Percentiles rank a stretch among this genome's conserved stretches.
Conservation (phyloP, 2,888 invertebrate species). For the Eumerus sabulonum region DNA sequence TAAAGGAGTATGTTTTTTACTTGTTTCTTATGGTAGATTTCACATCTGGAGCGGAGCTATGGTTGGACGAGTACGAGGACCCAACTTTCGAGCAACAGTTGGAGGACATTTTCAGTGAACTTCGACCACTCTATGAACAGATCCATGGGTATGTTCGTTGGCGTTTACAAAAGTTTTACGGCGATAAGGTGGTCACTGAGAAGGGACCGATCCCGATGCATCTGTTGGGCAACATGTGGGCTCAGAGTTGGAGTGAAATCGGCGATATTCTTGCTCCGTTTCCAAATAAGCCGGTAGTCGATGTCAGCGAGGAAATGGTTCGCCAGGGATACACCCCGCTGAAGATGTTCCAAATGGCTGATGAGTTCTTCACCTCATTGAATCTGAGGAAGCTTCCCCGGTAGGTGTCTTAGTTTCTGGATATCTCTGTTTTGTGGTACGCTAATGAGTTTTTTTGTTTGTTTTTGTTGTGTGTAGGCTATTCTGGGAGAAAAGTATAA, state of each 20-base stretch:
- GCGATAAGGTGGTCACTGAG: slow-evolving; percentile 83
- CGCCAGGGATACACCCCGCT: slow-evolving; percentile 86
- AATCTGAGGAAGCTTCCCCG: slow-evolving; percentile 88
- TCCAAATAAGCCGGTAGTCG: slow-evolving; percentile 84
- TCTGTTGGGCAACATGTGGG: slow-evolving; percentile 91
- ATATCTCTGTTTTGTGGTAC: background rate
- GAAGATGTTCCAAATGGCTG: slow-evolving; percentile 91
- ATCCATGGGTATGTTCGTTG: slow-evolving; percentile 90
- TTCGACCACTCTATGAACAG: slow-evolving; percentile 90
- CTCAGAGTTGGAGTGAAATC: slow-evolving; percentile 85
- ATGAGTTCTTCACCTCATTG: slow-evolving; percentile 91
- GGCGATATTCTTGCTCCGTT: slow-evolving; percentile 84
- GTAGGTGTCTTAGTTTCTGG: slow-evolving; percentile 62
- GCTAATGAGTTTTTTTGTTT: too few species aligned
- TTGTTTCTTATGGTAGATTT: slow-evolving; percentile 80
- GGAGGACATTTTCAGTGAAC: slow-evolving; percentile 84
- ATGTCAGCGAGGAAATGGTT: slow-evolving; percentile 86
- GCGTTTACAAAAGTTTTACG: slow-evolving; percentile 85
- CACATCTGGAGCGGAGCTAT: slow-evolving; percentile 84
- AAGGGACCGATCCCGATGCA: slow-evolving; percentile 89
- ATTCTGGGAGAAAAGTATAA: slow-evolving; percentile 93
- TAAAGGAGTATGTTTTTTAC: background rate
- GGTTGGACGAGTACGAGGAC: slow-evolving; percentile 87
- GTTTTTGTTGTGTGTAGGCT: slow-evolving; percentile 74
- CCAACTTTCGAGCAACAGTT: slow-evolving; percentile 85